A percentile compares a stretch with the other conserved stretches of the same genome.
phyloP scores from a whole-genome alignment of 2,888 invertebrate species.

The Leistus spinibarbis region DNA sequence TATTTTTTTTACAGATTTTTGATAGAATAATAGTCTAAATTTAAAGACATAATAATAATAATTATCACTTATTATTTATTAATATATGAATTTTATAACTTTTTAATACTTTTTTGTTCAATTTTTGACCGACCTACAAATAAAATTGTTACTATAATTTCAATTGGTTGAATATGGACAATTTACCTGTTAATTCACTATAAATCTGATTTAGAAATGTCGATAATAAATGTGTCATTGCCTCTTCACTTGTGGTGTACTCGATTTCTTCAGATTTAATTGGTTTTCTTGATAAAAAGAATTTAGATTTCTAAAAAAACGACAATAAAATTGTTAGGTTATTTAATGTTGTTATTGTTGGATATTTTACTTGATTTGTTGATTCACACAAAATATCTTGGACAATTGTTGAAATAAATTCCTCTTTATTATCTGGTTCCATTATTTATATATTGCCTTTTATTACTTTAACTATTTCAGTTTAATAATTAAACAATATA shows the following conservation, averaged over 20 bases:
- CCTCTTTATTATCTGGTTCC: neutral
- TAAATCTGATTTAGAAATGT: neutral
- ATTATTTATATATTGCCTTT: no score
- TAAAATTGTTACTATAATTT: neutral
- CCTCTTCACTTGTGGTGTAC: no score
- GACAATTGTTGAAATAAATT: neutral
- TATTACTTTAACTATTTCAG: no score
- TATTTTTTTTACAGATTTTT: no score
- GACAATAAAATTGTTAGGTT: neutral
- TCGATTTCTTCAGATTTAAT: neutral
- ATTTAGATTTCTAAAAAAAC: neutral
- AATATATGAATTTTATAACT: no score
- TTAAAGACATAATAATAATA: no score
- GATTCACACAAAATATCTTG: neutral
- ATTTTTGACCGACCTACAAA: neutral
- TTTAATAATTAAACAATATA: no score
- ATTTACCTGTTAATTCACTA: neutral
- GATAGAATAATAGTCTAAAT: no score
- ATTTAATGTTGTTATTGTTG: neutral
- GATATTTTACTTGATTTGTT: neutral
- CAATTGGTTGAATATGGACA: neutral
- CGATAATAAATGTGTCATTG: neutral
- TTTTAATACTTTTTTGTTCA: neutral
- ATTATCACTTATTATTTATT: no score
- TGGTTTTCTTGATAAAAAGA: neutral